These are phyloP conservation scores for Lagodon rhomboides DNA, from an alignment of 2,797 vertebrate species.

Conservation along the genomic window DNA sequence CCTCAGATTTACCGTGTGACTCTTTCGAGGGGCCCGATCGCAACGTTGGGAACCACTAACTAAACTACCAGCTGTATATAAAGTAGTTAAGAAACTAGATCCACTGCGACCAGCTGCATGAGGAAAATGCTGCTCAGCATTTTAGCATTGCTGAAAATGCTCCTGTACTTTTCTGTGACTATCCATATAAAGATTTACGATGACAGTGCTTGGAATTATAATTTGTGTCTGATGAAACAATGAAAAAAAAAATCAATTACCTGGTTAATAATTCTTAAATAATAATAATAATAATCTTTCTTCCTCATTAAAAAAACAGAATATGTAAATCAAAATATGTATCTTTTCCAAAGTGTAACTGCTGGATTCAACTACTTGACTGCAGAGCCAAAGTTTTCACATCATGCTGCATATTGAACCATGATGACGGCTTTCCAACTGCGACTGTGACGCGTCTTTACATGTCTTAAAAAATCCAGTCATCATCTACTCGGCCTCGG, in stretches of 20 bases:
- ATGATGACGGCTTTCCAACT: no score
- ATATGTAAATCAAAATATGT: not conserved
- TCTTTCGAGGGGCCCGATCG: not conserved
- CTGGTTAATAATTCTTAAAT: not conserved
- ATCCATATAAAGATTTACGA: not conserved
- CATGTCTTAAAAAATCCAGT: no score
- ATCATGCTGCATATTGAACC: no score
- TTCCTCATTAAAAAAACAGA: not conserved
- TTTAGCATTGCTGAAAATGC: not conserved
- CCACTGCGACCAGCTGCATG: not conserved
- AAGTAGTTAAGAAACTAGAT: not conserved
- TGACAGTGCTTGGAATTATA: no score
- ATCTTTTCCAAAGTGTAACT: not conserved
- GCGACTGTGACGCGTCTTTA: no score
- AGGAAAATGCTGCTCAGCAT: no score
- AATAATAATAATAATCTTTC: no score
- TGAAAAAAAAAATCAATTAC: not conserved
- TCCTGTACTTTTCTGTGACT: not conserved
- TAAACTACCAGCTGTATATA: not conserved
- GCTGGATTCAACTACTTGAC: no score
- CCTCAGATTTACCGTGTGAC: constrained; percentile 2
- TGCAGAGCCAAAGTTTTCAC: no score
- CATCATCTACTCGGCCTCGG: no score
- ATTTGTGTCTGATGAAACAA: no score
- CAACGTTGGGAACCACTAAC: not conserved